Conservation (phyloP, 2,888 invertebrate species). For the Spicauda simplicius region DNA sequence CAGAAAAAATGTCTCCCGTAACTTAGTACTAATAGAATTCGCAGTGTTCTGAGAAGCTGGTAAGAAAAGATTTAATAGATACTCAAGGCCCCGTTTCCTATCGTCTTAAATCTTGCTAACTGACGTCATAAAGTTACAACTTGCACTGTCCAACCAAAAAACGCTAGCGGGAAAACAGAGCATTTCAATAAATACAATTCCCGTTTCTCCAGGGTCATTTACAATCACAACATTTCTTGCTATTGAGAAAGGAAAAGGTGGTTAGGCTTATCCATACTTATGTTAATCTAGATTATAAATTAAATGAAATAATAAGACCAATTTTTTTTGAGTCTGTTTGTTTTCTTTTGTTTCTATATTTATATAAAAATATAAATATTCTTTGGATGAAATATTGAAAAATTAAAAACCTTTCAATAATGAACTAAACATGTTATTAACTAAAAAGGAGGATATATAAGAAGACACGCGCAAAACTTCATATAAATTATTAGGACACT, state of each 20-base stretch:
- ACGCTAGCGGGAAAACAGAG: neutral
- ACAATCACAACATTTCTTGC: neutral
- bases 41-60: slow-evolving; percentile 10
- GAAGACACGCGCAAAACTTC: no score
- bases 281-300: no score
- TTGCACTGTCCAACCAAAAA: slow-evolving; percentile 8
- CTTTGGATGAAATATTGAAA: no score
- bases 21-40: slow-evolving; percentile 30
- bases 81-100: slow-evolving; percentile 20
- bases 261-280: no score
- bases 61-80: slow-evolving; percentile 32
- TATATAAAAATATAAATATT: no score
- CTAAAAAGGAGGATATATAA: no score
- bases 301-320: no score
- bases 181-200: neutral
- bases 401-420: no score
- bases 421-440: no score
- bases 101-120: slow-evolving; percentile 28
- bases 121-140: slow-evolving; percentile 14
- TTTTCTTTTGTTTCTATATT: no score
- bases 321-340: no score
- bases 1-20: slow-evolving; percentile 13
- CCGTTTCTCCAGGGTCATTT: neutral
- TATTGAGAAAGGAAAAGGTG: neutral
- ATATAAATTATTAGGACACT: no score